Base-by-base conservation (phyloP, 1,140 invertebrate species). In the Aphelenchoides besseyi region DNA sequence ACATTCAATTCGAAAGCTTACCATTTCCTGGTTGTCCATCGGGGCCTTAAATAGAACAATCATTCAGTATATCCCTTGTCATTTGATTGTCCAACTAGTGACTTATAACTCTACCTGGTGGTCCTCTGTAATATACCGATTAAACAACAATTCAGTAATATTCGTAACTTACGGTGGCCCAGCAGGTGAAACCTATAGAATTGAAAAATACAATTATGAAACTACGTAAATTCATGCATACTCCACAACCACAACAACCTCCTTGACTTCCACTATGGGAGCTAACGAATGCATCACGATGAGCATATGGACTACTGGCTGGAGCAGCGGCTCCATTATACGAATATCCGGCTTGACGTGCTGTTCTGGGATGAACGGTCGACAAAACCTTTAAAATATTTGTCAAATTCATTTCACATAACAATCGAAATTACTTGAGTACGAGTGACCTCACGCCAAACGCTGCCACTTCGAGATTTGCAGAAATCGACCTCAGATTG, bases 381-480 rank as follows among this genome's bases (percentile, higher is more conserved):
- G 76, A 69, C 53, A 70, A 26, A 23, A 70, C 69, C 67, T 68
- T 29, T 29, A 64, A 35, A 8, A 36, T 2, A n/a, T 48, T 1
- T 36, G 3, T 64, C 18, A 36, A 67, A 32, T 5, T 28, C 9
- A 28, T 16, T 29, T 33, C 26, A 12, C 16, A 33, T 23, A 41
- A 64, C n/a, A n/a, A n/a, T n/a, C 18, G 23, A 8, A 33, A 59
- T 54, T n/a, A 68, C 78, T 70, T 78, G 78, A 37, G 76, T 78
- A 16, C 76, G 74, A 12, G 74, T 77, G 41, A 77, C 77, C 36
- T 78, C 76, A 28, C 64, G 32, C 76, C 76, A 78, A 30, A 78
- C 80, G 74, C 72, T 78, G 29, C 77, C 77, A 23, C 37, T 59
- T 26, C 76, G 78, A 18, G 54, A 37, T 68, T 78, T 78, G 37